Percentiles rank a stretch among this genome's conserved stretches.
Evolutionary conservation across 2,888 invertebrate species (phyloP).

Genomic region (Drosophila neoperkinsi): DNA sequence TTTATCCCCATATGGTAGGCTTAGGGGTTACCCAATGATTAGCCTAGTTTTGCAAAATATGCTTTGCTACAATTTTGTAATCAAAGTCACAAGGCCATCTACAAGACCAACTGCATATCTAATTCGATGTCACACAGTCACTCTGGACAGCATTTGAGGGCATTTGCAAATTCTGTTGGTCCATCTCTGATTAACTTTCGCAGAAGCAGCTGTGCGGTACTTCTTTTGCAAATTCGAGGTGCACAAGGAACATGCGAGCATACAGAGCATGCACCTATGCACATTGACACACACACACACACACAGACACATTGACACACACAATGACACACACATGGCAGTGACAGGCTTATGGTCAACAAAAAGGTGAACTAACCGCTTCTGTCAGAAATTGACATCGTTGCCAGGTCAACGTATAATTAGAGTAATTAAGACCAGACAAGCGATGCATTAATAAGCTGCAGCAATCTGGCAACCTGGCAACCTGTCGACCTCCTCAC

Average conservation of each 20-base stretch:
- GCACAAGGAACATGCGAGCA: constrained; percentile 11
- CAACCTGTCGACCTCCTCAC: constrained; percentile 20
- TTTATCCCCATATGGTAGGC: background rate
- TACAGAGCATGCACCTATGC: background rate
- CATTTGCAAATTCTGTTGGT: constrained; percentile 25
- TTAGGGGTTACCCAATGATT: constrained; percentile 7
- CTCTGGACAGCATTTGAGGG: constrained; percentile 3
- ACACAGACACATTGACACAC: constrained; percentile 4
- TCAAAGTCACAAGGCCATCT: constrained; percentile 12
- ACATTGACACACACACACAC: background rate
- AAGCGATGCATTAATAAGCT: constrained; percentile 68
- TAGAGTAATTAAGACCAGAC: constrained; percentile 66
- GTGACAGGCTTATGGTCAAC: background rate
- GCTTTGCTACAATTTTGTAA: constrained; percentile 5
- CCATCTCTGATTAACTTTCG: constrained; percentile 37
- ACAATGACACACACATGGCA: background rate
- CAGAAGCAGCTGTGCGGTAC: constrained; percentile 1
- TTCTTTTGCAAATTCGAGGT: constrained; percentile 24
- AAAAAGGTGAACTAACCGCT: constrained; percentile 37
- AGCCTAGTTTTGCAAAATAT: constrained; percentile 11
- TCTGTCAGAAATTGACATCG: constrained; percentile 25
- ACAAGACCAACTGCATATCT: constrained; percentile 11
- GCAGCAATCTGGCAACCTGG: constrained; percentile 29
- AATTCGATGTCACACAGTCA: constrained; percentile 15
- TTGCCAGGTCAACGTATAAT: constrained; percentile 56